Percentiles rank a stretch among this genome's conserved stretches.
These are phyloP conservation scores for Tenualosa ilisha DNA, from an alignment of 2,797 vertebrate species.

Conservation along the genomic window DNA sequence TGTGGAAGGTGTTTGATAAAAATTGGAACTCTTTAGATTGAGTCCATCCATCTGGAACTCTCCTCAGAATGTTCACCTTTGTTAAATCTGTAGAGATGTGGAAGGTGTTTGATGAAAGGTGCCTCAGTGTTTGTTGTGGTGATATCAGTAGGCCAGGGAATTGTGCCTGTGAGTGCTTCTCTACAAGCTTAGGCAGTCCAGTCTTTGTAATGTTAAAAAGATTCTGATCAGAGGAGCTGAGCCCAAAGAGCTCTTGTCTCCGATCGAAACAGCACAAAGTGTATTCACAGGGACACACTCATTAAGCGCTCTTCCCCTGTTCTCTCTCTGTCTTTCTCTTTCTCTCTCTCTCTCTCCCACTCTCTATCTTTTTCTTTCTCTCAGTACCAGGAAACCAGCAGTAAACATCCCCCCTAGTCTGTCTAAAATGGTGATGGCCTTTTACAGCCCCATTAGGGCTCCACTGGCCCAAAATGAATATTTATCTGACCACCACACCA, in stretches of 20 bases:
- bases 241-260: background rate
- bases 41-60: background rate
- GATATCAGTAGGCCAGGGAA: background rate
- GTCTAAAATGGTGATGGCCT: background rate
- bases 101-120: background rate
- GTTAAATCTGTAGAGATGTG: background rate
- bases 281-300: background rate
- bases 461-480: background rate
- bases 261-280: background rate
- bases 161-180: background rate
- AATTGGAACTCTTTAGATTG: too few species aligned
- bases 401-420: background rate
- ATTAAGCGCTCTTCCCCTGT: background rate
- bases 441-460: background rate
- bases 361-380: background rate
- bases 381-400: background rate
- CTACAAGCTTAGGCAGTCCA: background rate
- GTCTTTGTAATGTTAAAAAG: conserved; percentile 6
- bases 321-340: background rate
- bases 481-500: background rate
- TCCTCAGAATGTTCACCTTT: background rate
- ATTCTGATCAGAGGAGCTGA: background rate
- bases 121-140: background rate
- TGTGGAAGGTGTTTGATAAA: background rate
- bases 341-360: background rate